A percentile compares a stretch with the other conserved stretches of the same genome.
Evolutionary conservation across 2,797 vertebrate species (phyloP).

Genomic region (Rhinella marina): DNA sequence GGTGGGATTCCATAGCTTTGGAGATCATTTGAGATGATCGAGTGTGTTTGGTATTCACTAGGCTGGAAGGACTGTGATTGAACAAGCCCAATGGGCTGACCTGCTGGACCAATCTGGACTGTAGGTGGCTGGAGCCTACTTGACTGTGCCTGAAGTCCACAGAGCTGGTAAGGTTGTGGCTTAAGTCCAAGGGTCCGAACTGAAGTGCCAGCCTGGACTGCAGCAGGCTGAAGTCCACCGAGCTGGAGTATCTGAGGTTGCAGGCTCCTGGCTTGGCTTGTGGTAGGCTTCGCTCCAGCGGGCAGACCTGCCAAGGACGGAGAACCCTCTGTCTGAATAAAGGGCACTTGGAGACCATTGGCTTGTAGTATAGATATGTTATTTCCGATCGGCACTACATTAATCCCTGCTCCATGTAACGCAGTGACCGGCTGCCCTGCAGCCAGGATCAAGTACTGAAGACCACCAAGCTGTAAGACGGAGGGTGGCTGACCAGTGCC

Average conservation of each 20-base stretch:
- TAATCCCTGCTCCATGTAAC: background rate
- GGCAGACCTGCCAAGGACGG: background rate
- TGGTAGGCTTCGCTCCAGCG: background rate
- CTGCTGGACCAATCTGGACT: background rate
- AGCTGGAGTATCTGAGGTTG: background rate
- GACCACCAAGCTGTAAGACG: constrained; percentile 4
- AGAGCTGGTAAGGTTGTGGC: background rate
- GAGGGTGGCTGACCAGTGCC: background rate
- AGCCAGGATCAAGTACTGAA: constrained; percentile 9
- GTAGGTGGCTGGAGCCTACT: background rate
- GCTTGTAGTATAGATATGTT: background rate
- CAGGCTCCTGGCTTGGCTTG: background rate
- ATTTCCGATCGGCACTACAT: background rate
- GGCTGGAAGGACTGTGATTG: background rate
- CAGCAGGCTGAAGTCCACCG: background rate
- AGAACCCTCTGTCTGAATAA: background rate
- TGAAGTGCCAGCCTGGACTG: background rate
- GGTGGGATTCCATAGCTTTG: background rate
- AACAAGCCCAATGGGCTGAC: background rate
- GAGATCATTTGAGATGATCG: background rate
- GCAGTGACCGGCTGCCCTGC: background rate
- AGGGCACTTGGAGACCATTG: background rate
- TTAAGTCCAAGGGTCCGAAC: background rate
- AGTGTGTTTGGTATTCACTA: background rate
- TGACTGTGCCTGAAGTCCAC: background rate